Percentiles rank a stretch among this genome's conserved stretches.
phyloP scores from a whole-genome alignment of 2,888 invertebrate genomes.

The Phasia obesa region DNA sequence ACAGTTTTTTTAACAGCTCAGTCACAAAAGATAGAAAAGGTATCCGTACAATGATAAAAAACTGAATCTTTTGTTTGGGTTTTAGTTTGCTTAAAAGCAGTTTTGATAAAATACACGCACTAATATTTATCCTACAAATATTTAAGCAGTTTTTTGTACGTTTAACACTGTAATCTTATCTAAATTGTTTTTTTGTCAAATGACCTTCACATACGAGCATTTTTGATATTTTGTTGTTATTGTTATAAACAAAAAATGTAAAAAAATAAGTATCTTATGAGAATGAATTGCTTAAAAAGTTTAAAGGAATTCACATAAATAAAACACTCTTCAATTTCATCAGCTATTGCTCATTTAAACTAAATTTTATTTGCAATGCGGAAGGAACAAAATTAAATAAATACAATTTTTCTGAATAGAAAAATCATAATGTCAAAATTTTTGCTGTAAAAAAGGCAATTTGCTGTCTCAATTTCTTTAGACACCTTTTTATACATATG shows the following conservation, averaged over 20 bases:
- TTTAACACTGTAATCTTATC: slow-evolving; percentile 33
- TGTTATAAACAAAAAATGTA: background rate
- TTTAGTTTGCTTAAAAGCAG: slow-evolving; percentile 1
- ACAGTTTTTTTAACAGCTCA: too few species aligned
- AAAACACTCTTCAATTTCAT: too few species aligned
- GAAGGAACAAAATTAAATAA: background rate
- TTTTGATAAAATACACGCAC: background rate
- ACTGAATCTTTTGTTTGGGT: background rate
- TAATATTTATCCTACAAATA: background rate
- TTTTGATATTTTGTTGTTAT: background rate
- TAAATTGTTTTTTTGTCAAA: slow-evolving; percentile 13
- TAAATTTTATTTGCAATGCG: too few species aligned
- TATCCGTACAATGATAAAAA: background rate
- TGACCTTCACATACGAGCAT: slow-evolving; percentile 10
- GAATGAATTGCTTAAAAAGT: too few species aligned
- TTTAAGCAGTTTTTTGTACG: background rate
- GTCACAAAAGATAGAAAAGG: slow-evolving; percentile 2
- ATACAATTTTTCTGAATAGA: background rate
- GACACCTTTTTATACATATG: too few species aligned
- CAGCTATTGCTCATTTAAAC: too few species aligned
- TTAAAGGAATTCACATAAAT: too few species aligned
- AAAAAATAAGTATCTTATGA: too few species aligned
- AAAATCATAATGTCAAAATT: too few species aligned
- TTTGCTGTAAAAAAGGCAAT: too few species aligned
- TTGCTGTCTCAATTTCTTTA: too few species aligned